A percentile compares a stretch with the other conserved stretches of the same genome.
Conservation (phyloP, 2,113 vertebrate species). For the Arothron firmamentum region DNA sequence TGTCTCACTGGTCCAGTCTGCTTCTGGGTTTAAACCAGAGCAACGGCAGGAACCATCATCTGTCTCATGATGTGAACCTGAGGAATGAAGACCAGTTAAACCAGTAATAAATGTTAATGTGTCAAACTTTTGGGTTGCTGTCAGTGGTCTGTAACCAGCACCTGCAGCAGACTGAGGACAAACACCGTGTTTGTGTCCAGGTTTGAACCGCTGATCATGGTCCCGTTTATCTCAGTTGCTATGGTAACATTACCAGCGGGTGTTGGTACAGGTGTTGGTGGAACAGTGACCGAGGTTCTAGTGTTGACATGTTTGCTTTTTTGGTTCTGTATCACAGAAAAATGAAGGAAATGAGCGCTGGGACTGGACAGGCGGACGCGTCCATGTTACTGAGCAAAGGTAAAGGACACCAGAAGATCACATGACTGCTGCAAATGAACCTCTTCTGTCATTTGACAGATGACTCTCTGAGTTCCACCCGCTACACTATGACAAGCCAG, state of each 20-base stretch:
- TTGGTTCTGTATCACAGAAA: constrained; percentile 42
- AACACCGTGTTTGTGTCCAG: too few species aligned
- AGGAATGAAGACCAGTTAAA: too few species aligned
- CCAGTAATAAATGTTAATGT: too few species aligned
- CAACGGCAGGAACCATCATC: too few species aligned
- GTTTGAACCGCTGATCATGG: too few species aligned
- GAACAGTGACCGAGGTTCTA: background rate
- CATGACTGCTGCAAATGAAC: background rate
- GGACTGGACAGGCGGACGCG: constrained; percentile 38
- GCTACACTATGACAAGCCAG: constrained; percentile 70
- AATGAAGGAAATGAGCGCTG: constrained; percentile 35
- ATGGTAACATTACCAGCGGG: too few species aligned
- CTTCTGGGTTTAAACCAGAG: too few species aligned
- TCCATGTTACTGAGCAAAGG: constrained; percentile 49
- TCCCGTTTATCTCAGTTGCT: too few species aligned
- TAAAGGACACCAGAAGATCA: background rate
- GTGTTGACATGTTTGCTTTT: background rate
- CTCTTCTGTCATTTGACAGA: constrained; percentile 72
- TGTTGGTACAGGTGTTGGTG: background rate
- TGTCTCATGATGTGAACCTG: too few species aligned
- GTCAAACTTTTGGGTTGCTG: background rate
- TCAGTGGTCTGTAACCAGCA: too few species aligned
- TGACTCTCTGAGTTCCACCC: constrained; percentile 77
- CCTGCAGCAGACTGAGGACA: too few species aligned
- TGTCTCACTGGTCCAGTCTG: too few species aligned